Evolutionary conservation across 2,888 invertebrate species (phyloP).

Genomic region (Anarsia innoxiella): DNA sequence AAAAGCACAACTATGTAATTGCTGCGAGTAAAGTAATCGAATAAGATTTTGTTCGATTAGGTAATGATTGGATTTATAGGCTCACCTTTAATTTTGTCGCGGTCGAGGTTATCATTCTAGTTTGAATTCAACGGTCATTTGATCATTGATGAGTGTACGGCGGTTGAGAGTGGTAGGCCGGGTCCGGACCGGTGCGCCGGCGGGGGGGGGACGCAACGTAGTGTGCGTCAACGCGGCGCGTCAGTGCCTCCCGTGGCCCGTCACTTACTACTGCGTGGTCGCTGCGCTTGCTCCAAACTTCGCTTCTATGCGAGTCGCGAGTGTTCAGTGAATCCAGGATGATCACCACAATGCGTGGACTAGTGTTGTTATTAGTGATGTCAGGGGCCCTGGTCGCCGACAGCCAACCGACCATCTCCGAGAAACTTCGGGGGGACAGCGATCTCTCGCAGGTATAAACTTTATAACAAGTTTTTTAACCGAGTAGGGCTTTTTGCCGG

Average conservation of each 20-base stretch:
- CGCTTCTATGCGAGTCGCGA: slow-evolving; percentile 47
- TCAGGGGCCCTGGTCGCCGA: slow-evolving; percentile 43
- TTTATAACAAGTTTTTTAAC: slow-evolving; percentile 26
- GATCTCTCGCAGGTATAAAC: slow-evolving; percentile 81
- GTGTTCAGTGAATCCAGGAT: slow-evolving; percentile 46
- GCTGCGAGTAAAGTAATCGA: too few relatives aligned
- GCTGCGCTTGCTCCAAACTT: slow-evolving; percentile 33
- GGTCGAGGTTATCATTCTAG: too few relatives aligned
- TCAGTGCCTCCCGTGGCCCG: slow-evolving; percentile 45
- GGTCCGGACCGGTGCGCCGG: slow-evolving; percentile 38
- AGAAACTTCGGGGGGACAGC: slow-evolving; percentile 78
- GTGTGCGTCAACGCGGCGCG: slow-evolving; percentile 37
- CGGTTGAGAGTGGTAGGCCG: slow-evolving; percentile 22
- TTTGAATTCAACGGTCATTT: slow-evolving; percentile 53
- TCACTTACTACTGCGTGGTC: slow-evolving; percentile 53
- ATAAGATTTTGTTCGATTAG: too few relatives aligned
- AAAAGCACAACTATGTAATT: too few relatives aligned
- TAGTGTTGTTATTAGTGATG: slow-evolving; percentile 60
- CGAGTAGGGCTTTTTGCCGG: slow-evolving; percentile 5
- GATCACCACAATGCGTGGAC: slow-evolving; percentile 48
- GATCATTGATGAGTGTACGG: slow-evolving; percentile 51
- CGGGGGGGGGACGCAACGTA: slow-evolving; percentile 40
- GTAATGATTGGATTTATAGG: too few relatives aligned
- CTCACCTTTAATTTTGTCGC: too few relatives aligned
- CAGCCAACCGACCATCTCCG: slow-evolving; percentile 71